A percentile compares a stretch with the other conserved stretches of the same genome.
Evolutionary conservation across 1,140 invertebrate genomes (phyloP).

Genomic region (Scaptomyza hsui): DNA sequence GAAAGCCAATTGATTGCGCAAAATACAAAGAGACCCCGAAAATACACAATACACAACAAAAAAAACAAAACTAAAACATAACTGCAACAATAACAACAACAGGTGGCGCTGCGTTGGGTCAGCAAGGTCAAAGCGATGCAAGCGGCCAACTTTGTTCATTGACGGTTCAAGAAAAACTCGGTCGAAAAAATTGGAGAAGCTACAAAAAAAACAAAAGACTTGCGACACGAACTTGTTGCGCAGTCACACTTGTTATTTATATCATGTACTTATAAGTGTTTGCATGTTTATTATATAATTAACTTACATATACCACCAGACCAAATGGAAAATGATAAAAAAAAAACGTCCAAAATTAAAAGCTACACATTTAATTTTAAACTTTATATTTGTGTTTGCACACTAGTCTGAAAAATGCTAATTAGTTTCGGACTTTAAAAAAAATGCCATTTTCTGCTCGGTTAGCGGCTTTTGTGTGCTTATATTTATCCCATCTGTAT

Average conservation of each 20-base stretch:
- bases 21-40: slow-evolving; percentile 29
- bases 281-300: slow-evolving; percentile 17
- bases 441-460: slow-evolving; percentile 38
- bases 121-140: slow-evolving; percentile 60
- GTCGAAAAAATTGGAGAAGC: slow-evolving; percentile 30
- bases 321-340: slow-evolving; percentile 22
- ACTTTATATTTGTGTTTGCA: background rate
- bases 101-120: slow-evolving; percentile 31
- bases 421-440: slow-evolving; percentile 27
- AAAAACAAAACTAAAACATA: slow-evolving; percentile 17
- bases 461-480: slow-evolving; percentile 19
- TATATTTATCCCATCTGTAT: slow-evolving; percentile 39
- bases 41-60: slow-evolving; percentile 3
- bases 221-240: slow-evolving; percentile 54
- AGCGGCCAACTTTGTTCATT: slow-evolving; percentile 12
- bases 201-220: slow-evolving; percentile 59
- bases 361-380: slow-evolving; percentile 29
- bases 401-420: slow-evolving; percentile 27
- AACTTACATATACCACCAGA: slow-evolving; percentile 12
- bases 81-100: slow-evolving; percentile 25
- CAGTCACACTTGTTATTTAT: slow-evolving; percentile 50
- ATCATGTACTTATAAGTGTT: slow-evolving; percentile 31
- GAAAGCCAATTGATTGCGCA: slow-evolving; percentile 48
- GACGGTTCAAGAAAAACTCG: slow-evolving; percentile 33
- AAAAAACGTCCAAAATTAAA: slow-evolving; percentile 3